phyloP scores from a whole-genome alignment of 2,888 invertebrate species.

The Thymelicus acteon region DNA sequence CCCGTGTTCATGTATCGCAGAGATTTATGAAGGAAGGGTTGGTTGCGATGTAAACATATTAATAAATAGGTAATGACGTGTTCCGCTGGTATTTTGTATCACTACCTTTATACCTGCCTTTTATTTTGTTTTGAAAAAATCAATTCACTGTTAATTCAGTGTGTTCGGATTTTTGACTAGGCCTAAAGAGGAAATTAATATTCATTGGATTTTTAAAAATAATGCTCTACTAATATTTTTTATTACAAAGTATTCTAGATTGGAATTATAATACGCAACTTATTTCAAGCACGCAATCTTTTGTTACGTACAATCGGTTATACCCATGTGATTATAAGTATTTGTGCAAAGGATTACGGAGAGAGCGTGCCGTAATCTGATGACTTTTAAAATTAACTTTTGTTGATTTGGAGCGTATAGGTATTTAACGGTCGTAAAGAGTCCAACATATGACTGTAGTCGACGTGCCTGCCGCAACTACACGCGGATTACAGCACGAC shows the following conservation, averaged over 20 bases:
- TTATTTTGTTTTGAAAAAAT: too few species aligned
- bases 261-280: not conserved
- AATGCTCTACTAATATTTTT: too few species aligned
- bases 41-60: conserved; percentile 6
- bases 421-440: conserved; percentile 57
- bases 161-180: too few species aligned
- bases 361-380: conserved; percentile 64
- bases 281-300: not conserved
- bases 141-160: too few species aligned
- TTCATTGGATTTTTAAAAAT: too few species aligned
- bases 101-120: too few species aligned
- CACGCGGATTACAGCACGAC: conserved; percentile 67
- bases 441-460: conserved; percentile 54
- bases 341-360: conserved; percentile 52
- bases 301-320: not conserved
- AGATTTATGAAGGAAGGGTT: conserved; percentile 46
- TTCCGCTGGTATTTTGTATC: too few species aligned
- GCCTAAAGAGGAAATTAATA: too few species aligned
- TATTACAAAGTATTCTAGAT: not conserved
- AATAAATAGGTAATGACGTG: too few species aligned
- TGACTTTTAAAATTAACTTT: conserved; percentile 73
- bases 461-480: conserved; percentile 66
- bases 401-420: conserved; percentile 62
- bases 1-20: conserved; percentile 52
- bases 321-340: conserved; percentile 17